A percentile compares a stretch with the other conserved stretches of the same genome.
Evolutionary conservation across 2,888 invertebrate genomes (phyloP).

Genomic region (Agrotis puta): DNA sequence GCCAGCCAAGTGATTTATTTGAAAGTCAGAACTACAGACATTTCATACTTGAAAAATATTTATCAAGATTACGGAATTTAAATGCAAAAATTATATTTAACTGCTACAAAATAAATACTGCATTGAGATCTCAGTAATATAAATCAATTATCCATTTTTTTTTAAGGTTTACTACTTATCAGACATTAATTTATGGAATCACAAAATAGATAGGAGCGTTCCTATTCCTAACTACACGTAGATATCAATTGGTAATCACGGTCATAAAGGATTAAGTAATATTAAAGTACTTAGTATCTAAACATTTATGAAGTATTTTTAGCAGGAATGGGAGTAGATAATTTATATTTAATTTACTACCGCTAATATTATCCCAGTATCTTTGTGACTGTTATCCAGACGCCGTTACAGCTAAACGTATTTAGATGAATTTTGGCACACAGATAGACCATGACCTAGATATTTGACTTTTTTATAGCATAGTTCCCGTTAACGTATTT

Average conservation of each 20-base stretch:
- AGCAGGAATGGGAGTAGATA: neutral
- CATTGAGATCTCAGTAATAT: neutral
- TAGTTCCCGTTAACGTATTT: neutral
- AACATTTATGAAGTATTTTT: neutral
- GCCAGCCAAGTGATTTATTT: neutral
- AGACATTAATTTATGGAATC: neutral
- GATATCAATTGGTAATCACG: constrained; percentile 20
- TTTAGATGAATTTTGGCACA: constrained; percentile 1
- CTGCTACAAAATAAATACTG: neutral
- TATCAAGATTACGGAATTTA: neutral
- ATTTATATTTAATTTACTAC: neutral
- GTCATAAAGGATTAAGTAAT: neutral
- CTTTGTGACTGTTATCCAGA: neutral
- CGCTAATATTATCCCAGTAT: neutral
- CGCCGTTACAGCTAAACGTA: neutral
- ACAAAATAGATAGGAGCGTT: constrained; percentile 24
- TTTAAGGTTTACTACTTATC: neutral
- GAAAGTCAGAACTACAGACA: neutral
- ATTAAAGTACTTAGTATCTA: too few relatives aligned
- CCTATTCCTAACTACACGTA: constrained; percentile 12
- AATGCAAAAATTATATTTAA: neutral
- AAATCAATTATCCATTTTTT: neutral
- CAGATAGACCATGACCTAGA: constrained; percentile 3
- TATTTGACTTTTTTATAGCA: neutral
- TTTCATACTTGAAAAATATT: neutral